A percentile compares a stretch with the other conserved stretches of the same genome.
Conservation (phyloP, 2,888 invertebrate species). For the Leptura quadrifasciata region DNA sequence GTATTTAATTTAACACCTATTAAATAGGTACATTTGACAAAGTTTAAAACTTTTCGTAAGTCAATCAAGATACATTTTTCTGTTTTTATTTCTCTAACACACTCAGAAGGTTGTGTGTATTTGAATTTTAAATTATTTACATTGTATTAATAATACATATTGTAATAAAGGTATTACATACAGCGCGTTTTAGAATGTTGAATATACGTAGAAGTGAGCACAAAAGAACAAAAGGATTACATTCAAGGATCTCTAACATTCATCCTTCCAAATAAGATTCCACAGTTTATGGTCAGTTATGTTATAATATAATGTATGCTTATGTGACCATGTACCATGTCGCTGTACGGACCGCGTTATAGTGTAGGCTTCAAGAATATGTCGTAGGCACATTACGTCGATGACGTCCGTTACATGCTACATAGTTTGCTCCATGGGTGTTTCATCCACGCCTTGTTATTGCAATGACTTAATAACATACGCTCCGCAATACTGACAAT, state of each 20-base stretch:
- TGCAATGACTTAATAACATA: slow-evolving; percentile 53
- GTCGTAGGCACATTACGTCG: slow-evolving; percentile 36
- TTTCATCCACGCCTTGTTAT: slow-evolving; percentile 47
- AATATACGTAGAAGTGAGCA: not conserved
- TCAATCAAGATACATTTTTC: too few relatives aligned
- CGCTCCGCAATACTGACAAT: slow-evolving; percentile 44
- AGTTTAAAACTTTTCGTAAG: too few relatives aligned
- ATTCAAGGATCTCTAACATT: slow-evolving; percentile 25
- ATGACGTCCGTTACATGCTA: slow-evolving; percentile 28
- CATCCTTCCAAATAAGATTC: slow-evolving; percentile 31
- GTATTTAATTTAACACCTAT: too few relatives aligned
- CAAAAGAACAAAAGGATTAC: slow-evolving; percentile 21
- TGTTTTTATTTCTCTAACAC: not conserved
- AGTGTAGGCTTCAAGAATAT: slow-evolving; percentile 29
- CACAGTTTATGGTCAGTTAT: not conserved
- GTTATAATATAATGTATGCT: not conserved
- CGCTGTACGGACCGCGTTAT: slow-evolving; percentile 21
- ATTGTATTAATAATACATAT: not conserved
- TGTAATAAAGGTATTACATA: not conserved
- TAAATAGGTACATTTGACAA: too few relatives aligned
- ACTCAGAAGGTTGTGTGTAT: not conserved
- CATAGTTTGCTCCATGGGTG: slow-evolving; percentile 33
- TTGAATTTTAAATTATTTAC: not conserved
- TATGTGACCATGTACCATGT: not conserved
- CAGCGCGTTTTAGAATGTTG: not conserved